Conservation (phyloP, 2,888 invertebrate species). For the Heliothis peltigera region DNA sequence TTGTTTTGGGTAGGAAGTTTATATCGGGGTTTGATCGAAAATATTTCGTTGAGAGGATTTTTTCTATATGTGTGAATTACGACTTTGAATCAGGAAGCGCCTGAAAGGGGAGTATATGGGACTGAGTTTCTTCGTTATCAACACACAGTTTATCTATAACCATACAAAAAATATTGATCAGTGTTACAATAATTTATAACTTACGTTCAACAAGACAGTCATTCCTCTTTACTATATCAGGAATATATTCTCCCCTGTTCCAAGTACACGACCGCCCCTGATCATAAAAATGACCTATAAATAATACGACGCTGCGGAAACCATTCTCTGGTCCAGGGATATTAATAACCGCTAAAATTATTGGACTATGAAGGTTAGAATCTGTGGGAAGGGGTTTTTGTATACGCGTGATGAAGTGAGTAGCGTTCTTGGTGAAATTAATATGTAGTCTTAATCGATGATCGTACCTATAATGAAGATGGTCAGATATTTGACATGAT, state of each 20-base stretch:
- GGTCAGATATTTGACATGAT: not conserved
- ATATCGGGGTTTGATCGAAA: not conserved
- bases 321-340: conserved; percentile 57
- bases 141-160: not conserved
- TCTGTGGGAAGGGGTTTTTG: not conserved
- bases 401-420: not conserved
- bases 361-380: conserved; percentile 24
- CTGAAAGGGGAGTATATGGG: not conserved
- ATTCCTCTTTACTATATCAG: conserved; percentile 33
- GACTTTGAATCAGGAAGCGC: not conserved
- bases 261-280: conserved; percentile 33
- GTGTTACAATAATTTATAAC: conserved; percentile 25
- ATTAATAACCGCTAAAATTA: conserved; percentile 55
- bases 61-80: not conserved
- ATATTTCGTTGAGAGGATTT: not conserved
- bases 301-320: conserved; percentile 66
- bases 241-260: conserved; percentile 45
- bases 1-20: conserved; percentile 8
- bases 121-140: not conserved
- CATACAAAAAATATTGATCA: conserved; percentile 8
- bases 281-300: conserved; percentile 67
- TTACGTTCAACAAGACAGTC: conserved; percentile 7
- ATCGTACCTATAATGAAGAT: not conserved
- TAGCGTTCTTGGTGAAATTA: not conserved
- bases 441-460: not conserved